Evolutionary conservation across 2,888 invertebrate species (phyloP), one percentile per base, ranked within the genome.

Genomic region (Himalopsyche japonica): DNA sequence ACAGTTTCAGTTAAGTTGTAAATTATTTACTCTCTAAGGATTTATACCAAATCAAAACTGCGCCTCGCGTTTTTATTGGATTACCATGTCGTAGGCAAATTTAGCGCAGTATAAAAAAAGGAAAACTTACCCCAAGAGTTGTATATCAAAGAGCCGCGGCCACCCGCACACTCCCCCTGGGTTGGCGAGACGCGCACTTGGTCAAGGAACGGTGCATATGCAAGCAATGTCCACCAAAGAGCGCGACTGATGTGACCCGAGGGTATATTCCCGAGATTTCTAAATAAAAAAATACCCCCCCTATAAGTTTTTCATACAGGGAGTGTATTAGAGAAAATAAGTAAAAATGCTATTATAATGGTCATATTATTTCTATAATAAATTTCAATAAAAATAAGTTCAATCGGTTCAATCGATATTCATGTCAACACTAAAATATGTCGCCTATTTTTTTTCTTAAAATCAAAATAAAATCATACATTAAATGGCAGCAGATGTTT

Each of bases 211-310:
- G 70, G 70, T 85, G 84, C 84, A 84, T 83, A 85, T 84, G 85
- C 83, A 86, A 82, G 86, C 82, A 84, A 81, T 82, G 86, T 86
- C 86, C 86, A 64, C 84, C 43, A 32, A 30, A 79, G 80, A 79
- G 83, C 79, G 70, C 87, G 81, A 86, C 84, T 87, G 87, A 87
- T 87, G 87, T 82, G 84, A 85, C 87, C 87, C 87, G n/a, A 37
- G 87, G 86, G 87, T 64, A 82, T 86, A 64, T 86, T 79, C 84
- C 83, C 82, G 80, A 86, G 86, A 86, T 86, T 87, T 87, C 81
- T 82, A 82, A 85, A 86, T 85, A 84, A 81, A 80, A 82, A 82
- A 82, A 77, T 37, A 82, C 27, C n/a, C 43, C n/a, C 76, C 49
- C 47, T 80, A 24, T 82, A 57, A 78, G 47, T 82, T 80, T 82